A percentile compares a stretch with the other conserved stretches of the same genome.
phyloP scores from a whole-genome alignment of 1,140 invertebrate species.

The Schlechtendalia chinensis region DNA sequence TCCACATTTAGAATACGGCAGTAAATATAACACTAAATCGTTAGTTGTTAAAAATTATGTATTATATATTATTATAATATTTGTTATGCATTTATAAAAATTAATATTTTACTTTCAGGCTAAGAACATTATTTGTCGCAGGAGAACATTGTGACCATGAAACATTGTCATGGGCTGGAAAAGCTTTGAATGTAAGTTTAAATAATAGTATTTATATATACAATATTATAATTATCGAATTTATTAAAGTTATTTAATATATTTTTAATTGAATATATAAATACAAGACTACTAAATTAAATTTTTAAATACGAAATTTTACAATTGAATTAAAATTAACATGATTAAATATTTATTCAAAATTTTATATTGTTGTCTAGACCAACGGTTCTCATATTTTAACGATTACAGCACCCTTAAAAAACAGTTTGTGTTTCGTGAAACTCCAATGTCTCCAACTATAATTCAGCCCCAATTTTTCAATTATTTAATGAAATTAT shows the following conservation, averaged over 20 bases:
- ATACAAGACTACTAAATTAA: not conserved
- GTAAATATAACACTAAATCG: conserved; percentile 69
- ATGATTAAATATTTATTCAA: not conserved
- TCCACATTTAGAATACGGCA: conserved; percentile 66
- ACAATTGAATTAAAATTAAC: no score
- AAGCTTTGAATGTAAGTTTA: conserved; percentile 64
- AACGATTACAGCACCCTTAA: no score
- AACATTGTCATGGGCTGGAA: conserved; percentile 82
- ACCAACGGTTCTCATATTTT: no score
- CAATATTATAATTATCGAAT: not conserved
- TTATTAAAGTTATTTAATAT: not conserved
- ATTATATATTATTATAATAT: not conserved
- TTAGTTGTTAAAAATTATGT: conserved; percentile 55
- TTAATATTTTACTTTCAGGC: conserved; percentile 56
- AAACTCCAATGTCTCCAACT: no score
- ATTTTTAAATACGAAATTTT: not conserved
- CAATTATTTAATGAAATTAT: no score
- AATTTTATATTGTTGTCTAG: no score
- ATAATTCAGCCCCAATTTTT: no score
- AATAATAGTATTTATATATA: conserved; percentile 2
- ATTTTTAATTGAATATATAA: no score
- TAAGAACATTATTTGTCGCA: conserved; percentile 81
- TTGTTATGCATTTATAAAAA: conserved; percentile 3
- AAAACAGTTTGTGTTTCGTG: no score
- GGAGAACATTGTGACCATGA: conserved; percentile 93